These are phyloP conservation scores for Halcyon smyrnensis DNA, from an alignment of 2,797 vertebrate genomes.

Conservation along the genomic window DNA sequence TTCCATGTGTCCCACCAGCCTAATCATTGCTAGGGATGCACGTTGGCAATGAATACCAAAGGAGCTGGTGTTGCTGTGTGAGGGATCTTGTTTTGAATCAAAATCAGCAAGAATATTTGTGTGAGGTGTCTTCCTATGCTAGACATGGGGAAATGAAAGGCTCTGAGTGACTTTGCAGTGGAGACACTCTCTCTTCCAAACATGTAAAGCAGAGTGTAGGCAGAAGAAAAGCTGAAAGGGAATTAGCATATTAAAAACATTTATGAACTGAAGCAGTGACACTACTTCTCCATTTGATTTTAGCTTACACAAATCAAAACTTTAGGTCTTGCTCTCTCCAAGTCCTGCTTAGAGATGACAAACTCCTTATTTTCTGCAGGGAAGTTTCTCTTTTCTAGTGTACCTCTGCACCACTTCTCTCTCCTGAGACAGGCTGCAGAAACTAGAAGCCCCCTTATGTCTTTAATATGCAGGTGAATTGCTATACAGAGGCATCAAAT, in stretches of 20 bases:
- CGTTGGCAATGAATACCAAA: background rate
- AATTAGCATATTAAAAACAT: background rate
- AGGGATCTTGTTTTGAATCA: background rate
- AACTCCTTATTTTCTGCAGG: background rate
- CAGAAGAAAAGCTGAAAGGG: background rate
- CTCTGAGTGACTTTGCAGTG: background rate
- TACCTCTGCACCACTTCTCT: background rate
- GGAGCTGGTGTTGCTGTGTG: background rate
- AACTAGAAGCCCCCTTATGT: background rate
- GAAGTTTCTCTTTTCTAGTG: background rate
- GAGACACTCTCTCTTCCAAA: background rate
- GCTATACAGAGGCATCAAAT: conserved; percentile 11
- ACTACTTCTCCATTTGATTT: background rate
- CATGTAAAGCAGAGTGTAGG: background rate
- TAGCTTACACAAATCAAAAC: background rate
- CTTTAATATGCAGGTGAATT: conserved; percentile 40
- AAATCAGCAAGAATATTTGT: background rate
- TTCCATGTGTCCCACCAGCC: background rate
- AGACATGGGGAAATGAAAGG: background rate
- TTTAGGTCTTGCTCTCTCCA: background rate
- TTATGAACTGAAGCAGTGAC: background rate
- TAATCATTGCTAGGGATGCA: background rate
- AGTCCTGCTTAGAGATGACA: background rate
- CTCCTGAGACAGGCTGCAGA: background rate
- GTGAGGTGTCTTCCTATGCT: background rate